phyloP scores from a whole-genome alignment of 2,113 vertebrate species.

The Rousettus leschenaultii region DNA sequence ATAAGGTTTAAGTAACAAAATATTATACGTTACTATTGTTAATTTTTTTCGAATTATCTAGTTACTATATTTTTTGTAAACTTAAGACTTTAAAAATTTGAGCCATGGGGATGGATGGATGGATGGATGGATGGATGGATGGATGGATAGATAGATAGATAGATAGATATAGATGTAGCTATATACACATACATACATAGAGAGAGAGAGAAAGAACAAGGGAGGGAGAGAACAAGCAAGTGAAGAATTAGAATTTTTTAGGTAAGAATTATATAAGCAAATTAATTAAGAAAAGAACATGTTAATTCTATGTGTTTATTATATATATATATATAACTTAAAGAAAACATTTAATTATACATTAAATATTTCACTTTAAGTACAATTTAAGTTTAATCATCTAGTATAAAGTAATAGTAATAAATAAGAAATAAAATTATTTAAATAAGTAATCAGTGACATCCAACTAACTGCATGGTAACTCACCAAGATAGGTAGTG shows the following conservation, averaged over 20 bases:
- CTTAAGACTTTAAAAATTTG: neutral
- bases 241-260: neutral
- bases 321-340: neutral
- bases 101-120: neutral
- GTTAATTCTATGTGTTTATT: neutral
- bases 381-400: neutral
- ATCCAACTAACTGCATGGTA: neutral
- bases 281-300: neutral
- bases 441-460: neutral
- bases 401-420: neutral
- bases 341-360: neutral
- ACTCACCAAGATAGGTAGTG: neutral
- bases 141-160: too few species aligned
- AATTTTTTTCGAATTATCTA: neutral
- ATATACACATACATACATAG: too few species aligned
- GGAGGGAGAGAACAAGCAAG: too few species aligned
- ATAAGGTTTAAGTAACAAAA: neutral
- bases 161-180: too few species aligned
- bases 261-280: neutral
- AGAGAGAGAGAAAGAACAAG: too few species aligned
- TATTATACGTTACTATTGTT: neutral
- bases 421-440: neutral
- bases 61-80: neutral
- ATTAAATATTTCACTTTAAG: neutral
- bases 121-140: too few species aligned